Base-by-base conservation (phyloP, 1,140 invertebrate species). In the Pogonomyrmex barbatus region DNA sequence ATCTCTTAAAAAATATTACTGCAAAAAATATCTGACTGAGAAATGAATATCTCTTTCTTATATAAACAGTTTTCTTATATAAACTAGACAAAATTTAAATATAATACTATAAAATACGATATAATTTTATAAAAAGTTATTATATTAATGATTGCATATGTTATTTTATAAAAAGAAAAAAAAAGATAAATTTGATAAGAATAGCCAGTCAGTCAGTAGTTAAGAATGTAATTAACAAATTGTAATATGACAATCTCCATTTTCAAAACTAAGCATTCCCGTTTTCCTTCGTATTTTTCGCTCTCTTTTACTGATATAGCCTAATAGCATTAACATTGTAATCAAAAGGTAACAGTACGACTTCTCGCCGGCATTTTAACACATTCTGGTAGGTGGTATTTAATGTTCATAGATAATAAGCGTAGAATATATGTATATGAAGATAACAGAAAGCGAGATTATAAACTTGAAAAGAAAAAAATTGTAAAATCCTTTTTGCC, bases 311-410 rank as follows among this genome's bases (percentile, higher is more conserved):
- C 63, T 60, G 70, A 88, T 84, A 76, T 50, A 73, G 68, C 65
- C 54, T 90, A 90, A 87, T 89, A 90, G 67, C 78, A 75, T 77
- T 65, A 70, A 63, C 67, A 84, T 90, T 86, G 81, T 88, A 90
- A 90, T 90, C 89, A 54, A 63, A 68, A 76, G 83, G 54, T 88
- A 62, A 52, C 89, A 84, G 62, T 68, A 88, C 78, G 83, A 81
- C 86, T 87, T 87, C 79, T 79, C 76, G 86, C 65, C 30, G 73
- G 33, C 33, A 24, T 42, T 45, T 65, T 73, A 54, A 77, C 68
- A 79, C 60, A 79, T 76, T 86, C 88, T 42, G 56, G 52, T 47
- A 67, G 56, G 52, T 47, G 73, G 56, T 54, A 90, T 90, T 24
- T 62, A 85, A 91, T 90, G 81, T 88, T 91, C 84, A 87, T 84